phyloP scores from a whole-genome alignment of 1,140 invertebrate species.

The Zaprionus nigranus region DNA sequence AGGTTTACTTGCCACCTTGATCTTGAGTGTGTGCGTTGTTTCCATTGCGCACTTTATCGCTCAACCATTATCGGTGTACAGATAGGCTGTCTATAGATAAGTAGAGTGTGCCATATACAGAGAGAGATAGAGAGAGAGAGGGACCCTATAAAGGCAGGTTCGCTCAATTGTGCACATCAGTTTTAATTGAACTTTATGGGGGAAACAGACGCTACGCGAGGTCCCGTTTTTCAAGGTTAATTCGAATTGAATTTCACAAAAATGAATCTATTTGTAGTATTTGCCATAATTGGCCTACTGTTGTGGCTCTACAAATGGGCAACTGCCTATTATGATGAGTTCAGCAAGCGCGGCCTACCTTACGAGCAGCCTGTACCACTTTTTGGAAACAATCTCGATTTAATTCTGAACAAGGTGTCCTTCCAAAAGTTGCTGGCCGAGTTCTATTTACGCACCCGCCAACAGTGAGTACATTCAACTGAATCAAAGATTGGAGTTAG shows the following conservation, averaged over 20 bases:
- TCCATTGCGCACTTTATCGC: constrained; percentile 25
- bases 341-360: constrained; percentile 68
- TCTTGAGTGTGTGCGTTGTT: constrained; percentile 1
- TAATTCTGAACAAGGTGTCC: constrained; percentile 61
- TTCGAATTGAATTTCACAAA: constrained; percentile 10
- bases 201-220: neutral
- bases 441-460: constrained; percentile 61
- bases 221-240: neutral
- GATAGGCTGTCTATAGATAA: neutral
- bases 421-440: constrained; percentile 51
- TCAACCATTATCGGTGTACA: constrained; percentile 10
- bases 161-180: constrained; percentile 8
- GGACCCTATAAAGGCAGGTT: constrained; percentile 14
- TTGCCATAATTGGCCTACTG: constrained; percentile 10
- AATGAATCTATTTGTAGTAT: constrained; percentile 21
- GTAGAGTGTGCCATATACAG: neutral
- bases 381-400: constrained; percentile 73
- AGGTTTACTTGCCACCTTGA: constrained; percentile 6
- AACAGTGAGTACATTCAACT: constrained; percentile 55
- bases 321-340: constrained; percentile 62
- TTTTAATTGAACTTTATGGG: neutral
- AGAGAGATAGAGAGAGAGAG: constrained; percentile 1
- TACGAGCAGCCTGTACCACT: constrained; percentile 78
- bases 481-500: neutral
- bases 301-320: constrained; percentile 51